Evolutionary conservation across 1,140 invertebrate genomes (phyloP).

Genomic region (Caenorhabditis remanei): DNA sequence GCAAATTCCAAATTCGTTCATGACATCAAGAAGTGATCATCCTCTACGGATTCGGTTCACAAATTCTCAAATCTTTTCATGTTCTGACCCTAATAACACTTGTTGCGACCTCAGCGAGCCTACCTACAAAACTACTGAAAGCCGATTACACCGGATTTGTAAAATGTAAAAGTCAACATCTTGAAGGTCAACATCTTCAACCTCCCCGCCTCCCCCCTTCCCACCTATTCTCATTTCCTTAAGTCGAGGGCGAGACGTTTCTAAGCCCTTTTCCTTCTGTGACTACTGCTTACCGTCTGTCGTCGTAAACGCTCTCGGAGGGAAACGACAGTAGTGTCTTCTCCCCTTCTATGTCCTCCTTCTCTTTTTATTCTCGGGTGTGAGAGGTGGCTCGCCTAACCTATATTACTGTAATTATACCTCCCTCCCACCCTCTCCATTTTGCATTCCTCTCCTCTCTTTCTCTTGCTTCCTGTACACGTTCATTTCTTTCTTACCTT

Average conservation of each 20-base stretch:
- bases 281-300: slow-evolving; percentile 45
- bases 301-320: slow-evolving; percentile 53
- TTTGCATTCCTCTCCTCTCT: slow-evolving; percentile 30
- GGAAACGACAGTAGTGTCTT: not conserved
- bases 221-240: slow-evolving; percentile 12
- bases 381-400: slow-evolving; percentile 38
- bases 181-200: slow-evolving; percentile 37
- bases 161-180: slow-evolving; percentile 9
- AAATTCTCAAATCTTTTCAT: slow-evolving; percentile 36
- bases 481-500: not conserved
- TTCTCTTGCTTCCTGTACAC: slow-evolving; percentile 21
- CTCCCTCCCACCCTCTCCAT: not conserved
- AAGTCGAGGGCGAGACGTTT: slow-evolving; percentile 6
- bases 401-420: slow-evolving; percentile 56
- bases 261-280: slow-evolving; percentile 40
- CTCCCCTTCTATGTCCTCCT: slow-evolving; percentile 38
- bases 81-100: slow-evolving; percentile 44
- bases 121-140: not conserved
- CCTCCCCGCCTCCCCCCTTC: not conserved
- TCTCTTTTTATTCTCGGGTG: slow-evolving; percentile 41
- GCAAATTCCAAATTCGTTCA: not conserved
- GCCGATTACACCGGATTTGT: slow-evolving; percentile 21
- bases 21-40: slow-evolving; percentile 36
- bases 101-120: slow-evolving; percentile 28
- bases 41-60: slow-evolving; percentile 3